Conservation (phyloP, 2,797 vertebrate genomes). For the Rhabdophis nuchalis region DNA sequence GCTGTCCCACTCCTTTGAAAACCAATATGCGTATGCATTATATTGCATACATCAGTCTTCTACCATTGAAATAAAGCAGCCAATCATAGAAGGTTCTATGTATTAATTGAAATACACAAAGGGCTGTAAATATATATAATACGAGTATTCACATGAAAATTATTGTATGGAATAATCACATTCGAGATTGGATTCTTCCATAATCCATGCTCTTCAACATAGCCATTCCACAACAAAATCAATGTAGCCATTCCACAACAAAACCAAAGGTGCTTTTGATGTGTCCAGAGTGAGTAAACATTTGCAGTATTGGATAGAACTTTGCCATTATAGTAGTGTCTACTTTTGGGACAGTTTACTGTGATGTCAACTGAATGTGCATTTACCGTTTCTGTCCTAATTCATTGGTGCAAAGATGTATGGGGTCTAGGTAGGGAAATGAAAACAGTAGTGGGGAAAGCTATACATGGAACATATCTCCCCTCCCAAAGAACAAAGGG, state of each 20-base stretch:
- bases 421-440: not conserved
- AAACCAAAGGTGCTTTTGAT: slow-evolving; percentile 1
- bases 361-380: not conserved
- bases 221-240: not conserved
- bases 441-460: slow-evolving; percentile 11
- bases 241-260: not conserved
- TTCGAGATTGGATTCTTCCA: not conserved
- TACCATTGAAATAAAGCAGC: not conserved
- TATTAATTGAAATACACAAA: not conserved
- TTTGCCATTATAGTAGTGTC: not conserved
- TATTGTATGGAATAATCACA: not conserved
- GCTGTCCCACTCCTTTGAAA: not conserved
- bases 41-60: not conserved
- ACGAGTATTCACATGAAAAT: not conserved
- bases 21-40: not conserved
- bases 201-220: not conserved
- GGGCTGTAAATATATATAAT: not conserved
- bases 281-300: slow-evolving; percentile 1
- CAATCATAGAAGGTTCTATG: not conserved
- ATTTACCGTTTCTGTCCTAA: not conserved
- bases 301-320: not conserved
- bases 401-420: slow-evolving; percentile 24
- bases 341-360: not conserved
- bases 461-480: not conserved
- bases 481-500: not conserved